Evolutionary conservation across 2,113 vertebrate genomes (phyloP).

Genomic region (Globicephala melas): DNA sequence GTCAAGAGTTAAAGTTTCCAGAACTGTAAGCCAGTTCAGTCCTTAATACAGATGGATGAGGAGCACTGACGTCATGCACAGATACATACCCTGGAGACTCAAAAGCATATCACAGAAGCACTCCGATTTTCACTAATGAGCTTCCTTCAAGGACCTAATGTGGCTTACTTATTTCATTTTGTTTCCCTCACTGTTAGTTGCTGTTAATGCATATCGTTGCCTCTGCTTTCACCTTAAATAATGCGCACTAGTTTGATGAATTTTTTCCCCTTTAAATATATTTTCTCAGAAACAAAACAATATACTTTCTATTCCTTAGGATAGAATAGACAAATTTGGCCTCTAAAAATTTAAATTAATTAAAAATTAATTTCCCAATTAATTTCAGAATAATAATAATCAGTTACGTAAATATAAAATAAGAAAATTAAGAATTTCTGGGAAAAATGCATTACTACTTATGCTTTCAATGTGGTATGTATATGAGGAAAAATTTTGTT

Average conservation of each 20-base stretch:
- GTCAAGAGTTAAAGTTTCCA: background rate
- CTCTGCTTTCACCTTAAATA: background rate
- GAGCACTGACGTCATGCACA: background rate
- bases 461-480: background rate
- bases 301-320: background rate
- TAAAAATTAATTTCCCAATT: too few relatives aligned
- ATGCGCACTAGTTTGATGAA: background rate
- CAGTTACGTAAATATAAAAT: background rate
- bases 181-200: background rate
- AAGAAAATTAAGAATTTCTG: background rate
- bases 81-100: background rate
- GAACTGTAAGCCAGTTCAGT: background rate
- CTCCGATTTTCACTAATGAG: background rate
- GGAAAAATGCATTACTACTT: background rate
- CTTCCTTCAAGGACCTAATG: background rate
- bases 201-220: background rate
- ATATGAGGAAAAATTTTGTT: background rate
- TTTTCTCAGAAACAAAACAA: background rate
- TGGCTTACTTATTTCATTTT: background rate
- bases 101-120: background rate
- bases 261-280: background rate
- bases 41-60: background rate
- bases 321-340: background rate
- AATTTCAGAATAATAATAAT: background rate
- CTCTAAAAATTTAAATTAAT: background rate